phyloP scores from a whole-genome alignment of 2,888 invertebrate genomes.

The Marronus borbonicus region DNA sequence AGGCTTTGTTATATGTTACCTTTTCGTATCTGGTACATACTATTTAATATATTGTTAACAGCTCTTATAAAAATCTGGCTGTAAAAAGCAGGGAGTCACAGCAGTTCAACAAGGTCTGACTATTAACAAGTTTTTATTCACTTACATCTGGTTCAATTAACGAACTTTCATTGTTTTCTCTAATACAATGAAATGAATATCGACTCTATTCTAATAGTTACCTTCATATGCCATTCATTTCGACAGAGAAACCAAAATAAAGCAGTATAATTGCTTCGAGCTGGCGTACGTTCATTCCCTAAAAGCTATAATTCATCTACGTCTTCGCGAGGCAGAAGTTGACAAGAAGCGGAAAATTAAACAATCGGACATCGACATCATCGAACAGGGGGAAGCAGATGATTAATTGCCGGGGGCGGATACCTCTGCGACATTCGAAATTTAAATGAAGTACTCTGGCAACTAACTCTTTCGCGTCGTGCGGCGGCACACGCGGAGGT shows the following conservation, averaged over 20 bases:
- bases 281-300: neutral
- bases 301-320: slow-evolving; percentile 34
- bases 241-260: neutral
- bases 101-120: no score
- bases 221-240: no score
- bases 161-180: no score
- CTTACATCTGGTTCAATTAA: no score
- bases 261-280: neutral
- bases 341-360: slow-evolving; percentile 47
- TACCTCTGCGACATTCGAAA: slow-evolving; percentile 15
- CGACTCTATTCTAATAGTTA: no score
- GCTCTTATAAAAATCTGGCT: no score
- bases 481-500: slow-evolving; percentile 29
- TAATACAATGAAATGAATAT: no score
- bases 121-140: no score
- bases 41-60: no score
- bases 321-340: slow-evolving; percentile 33
- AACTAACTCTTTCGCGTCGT: slow-evolving; percentile 10
- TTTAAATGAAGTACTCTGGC: slow-evolving; percentile 16
- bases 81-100: no score
- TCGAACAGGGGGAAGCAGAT: slow-evolving; percentile 27
- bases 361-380: slow-evolving; percentile 43
- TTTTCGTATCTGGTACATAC: no score
- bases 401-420: slow-evolving; percentile 31
- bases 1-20: no score